phyloP scores from a whole-genome alignment of 1,140 invertebrate species.

The Xylocopa sonorina region DNA sequence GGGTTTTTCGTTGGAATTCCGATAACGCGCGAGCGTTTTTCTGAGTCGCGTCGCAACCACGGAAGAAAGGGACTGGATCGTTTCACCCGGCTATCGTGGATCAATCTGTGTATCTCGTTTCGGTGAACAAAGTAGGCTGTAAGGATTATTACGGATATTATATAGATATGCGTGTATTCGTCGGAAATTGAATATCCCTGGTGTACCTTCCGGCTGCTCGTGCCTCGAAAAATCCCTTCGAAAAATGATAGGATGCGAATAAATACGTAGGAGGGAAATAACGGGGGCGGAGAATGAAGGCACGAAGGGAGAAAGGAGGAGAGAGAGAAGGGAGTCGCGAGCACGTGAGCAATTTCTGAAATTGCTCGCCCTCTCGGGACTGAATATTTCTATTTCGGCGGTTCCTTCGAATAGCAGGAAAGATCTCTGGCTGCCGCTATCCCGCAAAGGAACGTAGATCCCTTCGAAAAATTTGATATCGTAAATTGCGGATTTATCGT shows the following conservation, averaged over 20 bases:
- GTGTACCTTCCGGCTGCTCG: not conserved
- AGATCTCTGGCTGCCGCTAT: not conserved
- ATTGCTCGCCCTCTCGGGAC: not conserved
- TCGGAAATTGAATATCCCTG: slow-evolving; percentile 22
- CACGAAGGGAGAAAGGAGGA: too few species aligned
- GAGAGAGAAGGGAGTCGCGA: not conserved
- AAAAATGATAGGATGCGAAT: slow-evolving; percentile 32
- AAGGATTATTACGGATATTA: slow-evolving; percentile 19
- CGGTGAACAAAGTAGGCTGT: not conserved
- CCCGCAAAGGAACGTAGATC: not conserved
- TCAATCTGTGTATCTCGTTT: not conserved
- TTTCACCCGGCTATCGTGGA: not conserved
- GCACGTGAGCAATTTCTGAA: slow-evolving; percentile 26
- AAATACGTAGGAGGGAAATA: not conserved
- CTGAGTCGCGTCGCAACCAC: not conserved
- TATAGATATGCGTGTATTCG: not conserved
- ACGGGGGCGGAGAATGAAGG: not conserved
- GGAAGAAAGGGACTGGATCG: not conserved
- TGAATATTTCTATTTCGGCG: slow-evolving; percentile 34
- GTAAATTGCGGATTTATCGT: slow-evolving; percentile 24
- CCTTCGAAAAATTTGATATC: slow-evolving; percentile 24
- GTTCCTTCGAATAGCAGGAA: not conserved
- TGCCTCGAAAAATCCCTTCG: slow-evolving; percentile 21
- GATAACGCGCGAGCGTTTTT: too few species aligned
- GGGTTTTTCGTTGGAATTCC: too few species aligned